Conservation (phyloP, 2,113 vertebrate species). For the Damaliscus lunatus region DNA sequence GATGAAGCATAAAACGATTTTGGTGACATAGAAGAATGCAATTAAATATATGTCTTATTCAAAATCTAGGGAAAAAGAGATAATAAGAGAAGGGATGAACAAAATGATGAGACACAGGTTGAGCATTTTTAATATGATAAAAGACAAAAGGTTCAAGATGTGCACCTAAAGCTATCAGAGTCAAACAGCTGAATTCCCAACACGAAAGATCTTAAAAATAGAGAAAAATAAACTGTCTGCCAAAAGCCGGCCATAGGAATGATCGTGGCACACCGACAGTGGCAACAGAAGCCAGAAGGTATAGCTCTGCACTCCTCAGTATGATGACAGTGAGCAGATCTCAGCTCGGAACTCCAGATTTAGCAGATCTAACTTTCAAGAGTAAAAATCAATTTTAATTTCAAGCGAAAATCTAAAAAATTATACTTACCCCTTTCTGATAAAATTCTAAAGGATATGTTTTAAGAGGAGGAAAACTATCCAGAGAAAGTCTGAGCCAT, state of each 20-base stretch:
- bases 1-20: not conserved
- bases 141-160: not conserved
- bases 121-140: not conserved
- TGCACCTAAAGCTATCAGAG: not conserved
- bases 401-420: not conserved
- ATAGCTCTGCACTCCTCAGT: accelerated
- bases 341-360: not conserved
- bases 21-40: not conserved
- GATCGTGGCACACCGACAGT: no score
- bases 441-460: not conserved
- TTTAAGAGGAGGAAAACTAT: not conserved
- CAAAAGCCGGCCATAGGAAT: not conserved
- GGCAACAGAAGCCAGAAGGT: not conserved
- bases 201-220: not conserved
- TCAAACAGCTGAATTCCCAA: not conserved
- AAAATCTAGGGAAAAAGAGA: not conserved
- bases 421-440: not conserved
- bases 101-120: not conserved
- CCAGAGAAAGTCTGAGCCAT: not conserved
- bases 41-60: not conserved
- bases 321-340: not conserved
- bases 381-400: not conserved
- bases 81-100: not conserved
- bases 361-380: not conserved
- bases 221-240: not conserved